Evolutionary conservation across 2,888 invertebrate species (phyloP).

Genomic region (Chrysomela aeneicollis): DNA sequence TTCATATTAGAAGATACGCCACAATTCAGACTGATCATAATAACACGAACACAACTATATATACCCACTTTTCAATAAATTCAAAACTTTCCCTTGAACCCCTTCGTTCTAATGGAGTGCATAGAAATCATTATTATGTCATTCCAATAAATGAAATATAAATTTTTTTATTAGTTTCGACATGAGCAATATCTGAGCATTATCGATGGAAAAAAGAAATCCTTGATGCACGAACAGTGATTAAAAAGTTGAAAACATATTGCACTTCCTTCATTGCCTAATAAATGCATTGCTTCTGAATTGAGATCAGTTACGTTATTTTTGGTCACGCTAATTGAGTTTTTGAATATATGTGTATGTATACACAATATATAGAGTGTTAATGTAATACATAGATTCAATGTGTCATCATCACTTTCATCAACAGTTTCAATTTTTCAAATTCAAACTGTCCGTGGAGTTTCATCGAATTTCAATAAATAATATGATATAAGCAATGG

Average conservation of each 20-base stretch:
- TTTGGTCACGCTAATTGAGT: not conserved
- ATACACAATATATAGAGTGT: too few relatives aligned
- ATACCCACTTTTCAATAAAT: conserved; percentile 31
- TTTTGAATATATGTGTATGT: not conserved
- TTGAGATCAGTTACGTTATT: not conserved
- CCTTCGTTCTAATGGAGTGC: conserved; percentile 30
- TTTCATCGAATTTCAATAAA: too few relatives aligned
- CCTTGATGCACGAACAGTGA: not conserved
- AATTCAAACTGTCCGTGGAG: too few relatives aligned
- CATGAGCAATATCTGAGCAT: conserved; percentile 1
- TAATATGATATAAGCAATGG: too few relatives aligned
- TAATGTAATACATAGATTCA: too few relatives aligned
- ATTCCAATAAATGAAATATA: not conserved
- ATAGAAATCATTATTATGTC: not conserved
- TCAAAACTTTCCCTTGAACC: conserved; percentile 36
- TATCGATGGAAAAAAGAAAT: conserved; percentile 17
- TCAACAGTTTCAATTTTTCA: too few relatives aligned
- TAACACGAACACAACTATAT: conserved; percentile 25
- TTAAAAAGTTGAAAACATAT: not conserved
- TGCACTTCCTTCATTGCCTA: conserved; percentile 22
- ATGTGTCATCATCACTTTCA: too few relatives aligned
- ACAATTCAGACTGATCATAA: conserved; percentile 17
- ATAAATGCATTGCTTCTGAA: not conserved
- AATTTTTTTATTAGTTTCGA: conserved; percentile 13
- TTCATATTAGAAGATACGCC: conserved; percentile 33